Conservation (phyloP, 2,888 invertebrate genomes). For the Cephus runcator region DNA sequence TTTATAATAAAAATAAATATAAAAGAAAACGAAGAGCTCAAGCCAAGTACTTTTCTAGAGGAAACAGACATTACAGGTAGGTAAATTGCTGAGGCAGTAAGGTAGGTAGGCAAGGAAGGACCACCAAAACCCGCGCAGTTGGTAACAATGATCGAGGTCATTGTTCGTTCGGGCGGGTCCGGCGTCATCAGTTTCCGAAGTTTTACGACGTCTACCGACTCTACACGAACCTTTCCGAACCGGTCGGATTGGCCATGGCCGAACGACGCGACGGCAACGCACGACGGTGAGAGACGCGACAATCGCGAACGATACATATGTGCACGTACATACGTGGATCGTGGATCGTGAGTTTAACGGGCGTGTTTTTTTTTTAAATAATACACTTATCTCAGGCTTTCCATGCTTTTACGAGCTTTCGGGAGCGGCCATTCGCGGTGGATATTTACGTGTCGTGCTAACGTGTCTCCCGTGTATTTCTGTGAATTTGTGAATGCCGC, state of each 20-base stretch:
- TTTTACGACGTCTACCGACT: neutral
- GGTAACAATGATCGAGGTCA: slow-evolving; percentile 46
- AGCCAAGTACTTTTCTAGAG: no score
- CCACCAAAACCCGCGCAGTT: slow-evolving; percentile 14
- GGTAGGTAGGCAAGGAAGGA: no score
- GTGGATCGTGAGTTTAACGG: no score
- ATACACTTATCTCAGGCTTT: slow-evolving; percentile 26
- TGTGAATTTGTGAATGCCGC: slow-evolving; percentile 6
- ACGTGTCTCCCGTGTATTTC: neutral
- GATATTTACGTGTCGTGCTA: slow-evolving; percentile 12
- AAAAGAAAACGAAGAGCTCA: no score
- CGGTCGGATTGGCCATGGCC: slow-evolving; percentile 22
- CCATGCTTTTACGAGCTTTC: slow-evolving; percentile 35
- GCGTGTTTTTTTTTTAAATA: no score
- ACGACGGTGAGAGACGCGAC: slow-evolving; percentile 31
- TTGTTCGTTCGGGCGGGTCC: slow-evolving; percentile 46
- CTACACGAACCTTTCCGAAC: slow-evolving; percentile 17
- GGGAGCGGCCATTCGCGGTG: slow-evolving; percentile 23
- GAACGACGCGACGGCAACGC: slow-evolving; percentile 29
- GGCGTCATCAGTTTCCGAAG: slow-evolving; percentile 5
- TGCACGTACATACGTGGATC: no score
- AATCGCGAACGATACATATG: slow-evolving; percentile 46
- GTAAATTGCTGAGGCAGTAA: no score
- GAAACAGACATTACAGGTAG: no score
- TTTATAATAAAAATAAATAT: no score